Base-by-base conservation (phyloP, 2,797 vertebrate species). In the Hyperoplus immaculatus region DNA sequence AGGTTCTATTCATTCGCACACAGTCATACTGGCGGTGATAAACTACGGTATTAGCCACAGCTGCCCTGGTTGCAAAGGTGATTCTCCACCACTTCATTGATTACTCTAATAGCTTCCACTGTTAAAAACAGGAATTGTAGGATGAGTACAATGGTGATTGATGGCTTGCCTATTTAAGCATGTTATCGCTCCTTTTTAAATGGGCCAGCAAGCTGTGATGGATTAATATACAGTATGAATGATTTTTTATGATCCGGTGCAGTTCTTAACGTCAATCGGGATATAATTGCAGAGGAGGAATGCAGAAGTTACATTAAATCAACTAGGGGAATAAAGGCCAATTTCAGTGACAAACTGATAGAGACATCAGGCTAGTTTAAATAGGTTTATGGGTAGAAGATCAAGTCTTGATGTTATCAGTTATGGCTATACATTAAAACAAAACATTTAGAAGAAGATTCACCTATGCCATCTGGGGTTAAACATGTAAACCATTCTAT, bases 31-130 rank as follows among this genome's bases (percentile, higher is more conserved):
- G 29, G 29, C 29, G 29, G 29, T 29, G 29, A 29, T 29, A 29
- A 29, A 29, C 29, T 29, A 29, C 29, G 29, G 29, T 29, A 3
- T 0, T 29, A 29, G 29, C 29, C 29, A 29, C 29, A 29, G 29
- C 29, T 3, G 29, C 29, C 29, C 29, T 29, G 29, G 64, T n/a
- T 46, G n/a, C 41, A 82, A 84, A 81, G 69, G 77, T 74, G 69
- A 70, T 53, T 18, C 43, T 65, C 15, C 7, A 13, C 16, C 61
- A 67, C 55, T 67, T 72, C 69, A 79, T 83, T 64, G 60, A 72
- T 69, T 64, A 51, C 58, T 45, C 8, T 38, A 51, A 65, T 53
- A 61, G 56, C 60, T 66, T 15, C 29, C n/a, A 9, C 8, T 39
- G 66, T 45, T 75, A 54, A 58, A 29, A 77, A 63, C 43, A 60